Conservation (phyloP, 2,888 invertebrate species). For the Gandaritis pyraliata region DNA sequence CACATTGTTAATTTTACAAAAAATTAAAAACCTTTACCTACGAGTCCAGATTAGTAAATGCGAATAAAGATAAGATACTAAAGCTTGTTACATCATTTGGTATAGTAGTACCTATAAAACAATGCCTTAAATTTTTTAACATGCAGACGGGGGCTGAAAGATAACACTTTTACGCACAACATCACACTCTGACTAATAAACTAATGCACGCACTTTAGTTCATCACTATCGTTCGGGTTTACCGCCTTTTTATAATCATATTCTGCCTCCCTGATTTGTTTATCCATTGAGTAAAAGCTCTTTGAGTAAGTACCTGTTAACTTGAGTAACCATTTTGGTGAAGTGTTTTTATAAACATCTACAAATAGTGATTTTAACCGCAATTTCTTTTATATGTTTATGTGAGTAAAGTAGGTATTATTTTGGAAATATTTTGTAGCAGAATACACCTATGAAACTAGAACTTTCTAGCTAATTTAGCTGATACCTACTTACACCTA, state of each 20-base stretch:
- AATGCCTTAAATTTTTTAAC: no score
- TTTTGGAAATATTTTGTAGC: no score
- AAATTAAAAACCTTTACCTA: no score
- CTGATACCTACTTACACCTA: no score
- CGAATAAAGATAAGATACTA: no score
- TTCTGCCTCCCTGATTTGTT: slow-evolving; percentile 65
- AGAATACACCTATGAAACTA: no score
- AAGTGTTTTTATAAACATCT: slow-evolving; percentile 43
- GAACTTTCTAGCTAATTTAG: no score
- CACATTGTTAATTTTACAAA: no score
- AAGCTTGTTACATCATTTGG: no score
- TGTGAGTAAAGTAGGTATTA: not conserved
- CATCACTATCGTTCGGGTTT: slow-evolving; percentile 62
- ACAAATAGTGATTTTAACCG: slow-evolving; percentile 11
- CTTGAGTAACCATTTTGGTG: slow-evolving; percentile 64
- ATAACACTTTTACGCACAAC: slow-evolving; percentile 46
- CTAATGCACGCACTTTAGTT: slow-evolving; percentile 75
- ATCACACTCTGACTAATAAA: slow-evolving; percentile 69
- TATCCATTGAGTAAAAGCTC: slow-evolving; percentile 42
- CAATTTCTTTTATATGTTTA: slow-evolving; percentile 6
- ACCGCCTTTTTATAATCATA: slow-evolving; percentile 78
- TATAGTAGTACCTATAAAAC: no score
- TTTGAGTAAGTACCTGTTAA: slow-evolving; percentile 29
- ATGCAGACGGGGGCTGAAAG: no score
- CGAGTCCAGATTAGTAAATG: no score